A percentile compares a stretch with the other conserved stretches of the same genome.
Conservation (phyloP, 92 coral and sea anemone genomes). For the Zoanthus gigantus region DNA sequence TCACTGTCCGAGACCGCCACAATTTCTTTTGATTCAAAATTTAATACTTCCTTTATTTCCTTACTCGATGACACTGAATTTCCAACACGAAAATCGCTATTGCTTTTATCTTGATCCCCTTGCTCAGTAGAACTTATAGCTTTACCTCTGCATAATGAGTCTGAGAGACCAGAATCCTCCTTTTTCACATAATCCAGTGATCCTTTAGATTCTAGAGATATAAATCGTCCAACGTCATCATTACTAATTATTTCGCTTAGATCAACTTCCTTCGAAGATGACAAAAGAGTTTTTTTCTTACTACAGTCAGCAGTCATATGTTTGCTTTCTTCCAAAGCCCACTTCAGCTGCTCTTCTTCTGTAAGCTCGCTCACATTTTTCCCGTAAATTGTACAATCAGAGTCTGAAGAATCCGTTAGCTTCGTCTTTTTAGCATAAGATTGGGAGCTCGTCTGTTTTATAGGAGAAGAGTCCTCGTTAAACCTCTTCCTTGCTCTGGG, state of each 20-base stretch:
- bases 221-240: neutral
- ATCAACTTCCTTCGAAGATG: neutral
- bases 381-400: neutral
- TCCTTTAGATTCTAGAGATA: neutral
- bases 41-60: neutral
- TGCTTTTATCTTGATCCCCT: neutral
- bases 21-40: neutral
- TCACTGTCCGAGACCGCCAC: neutral
- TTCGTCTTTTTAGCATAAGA: slow-evolving; percentile 7
- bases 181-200: neutral
- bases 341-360: slow-evolving; percentile 3
- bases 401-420: neutral
- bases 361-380: slow-evolving; percentile 10
- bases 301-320: neutral
- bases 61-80: neutral
- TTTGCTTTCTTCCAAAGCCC: slow-evolving; percentile 20
- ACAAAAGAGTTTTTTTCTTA: neutral
- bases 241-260: neutral
- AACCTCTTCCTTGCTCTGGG: slow-evolving; percentile 6
- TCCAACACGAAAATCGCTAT: no score
- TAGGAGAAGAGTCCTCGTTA: neutral
- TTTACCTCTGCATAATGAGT: neutral
- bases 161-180: neutral
- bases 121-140: neutral
- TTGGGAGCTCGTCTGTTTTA: neutral